Evolutionary conservation across 2,888 invertebrate species (phyloP).

Genomic region (Epirrhoe tristata): DNA sequence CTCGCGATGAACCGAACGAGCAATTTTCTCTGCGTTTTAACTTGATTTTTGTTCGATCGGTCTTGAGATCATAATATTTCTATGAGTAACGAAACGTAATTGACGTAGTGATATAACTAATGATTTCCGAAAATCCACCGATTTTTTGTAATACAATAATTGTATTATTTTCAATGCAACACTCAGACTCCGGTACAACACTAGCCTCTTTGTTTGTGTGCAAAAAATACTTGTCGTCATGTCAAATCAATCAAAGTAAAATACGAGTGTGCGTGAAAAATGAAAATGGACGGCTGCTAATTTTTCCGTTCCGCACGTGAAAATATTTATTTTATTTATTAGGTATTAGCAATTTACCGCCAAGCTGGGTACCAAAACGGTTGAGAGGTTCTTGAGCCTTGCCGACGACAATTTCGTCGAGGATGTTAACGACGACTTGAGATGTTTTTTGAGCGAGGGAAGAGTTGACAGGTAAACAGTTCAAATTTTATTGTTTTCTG

Average conservation of each 20-base stretch:
- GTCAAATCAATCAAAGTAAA: neutral
- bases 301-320: conserved; percentile 72
- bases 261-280: conserved; percentile 46
- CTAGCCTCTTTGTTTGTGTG: neutral
- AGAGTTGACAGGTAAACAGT: conserved; percentile 83
- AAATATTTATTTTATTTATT: conserved; percentile 67
- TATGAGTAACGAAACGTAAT: neutral
- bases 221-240: neutral
- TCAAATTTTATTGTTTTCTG: conserved; percentile 53
- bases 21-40: neutral
- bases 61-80: too few relatives aligned
- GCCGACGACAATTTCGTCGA: conserved; percentile 81
- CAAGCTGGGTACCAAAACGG: conserved; percentile 85
- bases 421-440: conserved; percentile 82
- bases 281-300: conserved; percentile 71
- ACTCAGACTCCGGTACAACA: neutral
- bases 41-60: too few relatives aligned
- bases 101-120: neutral
- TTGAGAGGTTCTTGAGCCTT: conserved; percentile 78
- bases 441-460: conserved; percentile 78
- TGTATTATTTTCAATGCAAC: too few relatives aligned
- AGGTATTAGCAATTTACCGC: conserved; percentile 59
- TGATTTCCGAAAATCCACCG: neutral
- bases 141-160: neutral
- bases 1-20: too few relatives aligned